Conservation (phyloP, 2,888 invertebrate species). For the Epiblema foenella region DNA sequence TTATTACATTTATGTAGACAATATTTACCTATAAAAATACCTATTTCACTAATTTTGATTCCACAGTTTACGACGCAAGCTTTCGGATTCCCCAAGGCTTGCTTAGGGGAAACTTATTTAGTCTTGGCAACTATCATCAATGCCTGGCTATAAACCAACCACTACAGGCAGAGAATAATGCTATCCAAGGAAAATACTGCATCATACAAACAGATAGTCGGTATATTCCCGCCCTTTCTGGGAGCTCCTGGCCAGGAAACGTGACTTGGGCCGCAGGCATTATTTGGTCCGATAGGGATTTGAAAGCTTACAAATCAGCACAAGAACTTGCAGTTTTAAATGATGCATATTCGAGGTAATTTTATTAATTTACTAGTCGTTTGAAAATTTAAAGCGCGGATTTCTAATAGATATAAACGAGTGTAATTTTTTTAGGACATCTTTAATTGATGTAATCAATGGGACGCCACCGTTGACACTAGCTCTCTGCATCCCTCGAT, state of each 20-base stretch:
- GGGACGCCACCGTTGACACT: constrained; percentile 24
- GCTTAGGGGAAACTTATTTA: constrained; percentile 18
- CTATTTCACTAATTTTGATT: not conserved
- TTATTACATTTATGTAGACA: too few relatives aligned
- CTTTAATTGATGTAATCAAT: constrained; percentile 2
- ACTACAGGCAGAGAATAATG: not conserved
- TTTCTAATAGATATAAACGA: too few relatives aligned
- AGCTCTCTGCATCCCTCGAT: constrained; percentile 29
- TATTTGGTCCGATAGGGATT: not conserved
- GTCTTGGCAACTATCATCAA: constrained; percentile 40
- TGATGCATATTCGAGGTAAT: not conserved
- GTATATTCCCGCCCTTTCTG: constrained; percentile 8
- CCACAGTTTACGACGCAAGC: constrained; percentile 45
- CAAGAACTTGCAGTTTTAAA: not conserved
- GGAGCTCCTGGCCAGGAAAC: constrained; percentile 13
- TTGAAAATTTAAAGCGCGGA: too few relatives aligned
- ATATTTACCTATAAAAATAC: too few relatives aligned
- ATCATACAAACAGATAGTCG: constrained; percentile 16
- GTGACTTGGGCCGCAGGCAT: constrained; percentile 11
- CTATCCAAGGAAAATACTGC: constrained; percentile 31
- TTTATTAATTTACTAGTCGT: too few relatives aligned
- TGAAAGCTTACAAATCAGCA: not conserved
- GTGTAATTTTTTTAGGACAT: not conserved
- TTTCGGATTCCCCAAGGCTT: constrained; percentile 43
- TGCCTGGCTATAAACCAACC: constrained; percentile 42